Evolutionary conservation across 2,113 vertebrate species (phyloP), one percentile per base, ranked within the genome.

Genomic region (Atractosteus spatula): DNA sequence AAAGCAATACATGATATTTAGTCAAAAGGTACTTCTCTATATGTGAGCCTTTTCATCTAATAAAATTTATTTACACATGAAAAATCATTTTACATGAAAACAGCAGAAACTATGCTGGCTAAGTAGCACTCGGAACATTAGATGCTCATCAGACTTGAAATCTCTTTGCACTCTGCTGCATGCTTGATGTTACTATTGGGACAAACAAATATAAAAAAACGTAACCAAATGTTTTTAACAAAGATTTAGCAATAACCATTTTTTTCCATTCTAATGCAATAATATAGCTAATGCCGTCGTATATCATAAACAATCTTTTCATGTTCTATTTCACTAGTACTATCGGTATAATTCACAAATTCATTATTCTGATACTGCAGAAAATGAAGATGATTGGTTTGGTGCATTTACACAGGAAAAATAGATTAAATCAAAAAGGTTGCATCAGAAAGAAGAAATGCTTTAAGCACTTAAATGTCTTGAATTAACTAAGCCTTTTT

Each of bases 331-430:
- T 45, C 47, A 42, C 59, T 29, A 51, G 29, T 54, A 68, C 16
- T 68, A 68, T 54, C 8, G 10, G 47, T 7, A 45, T 68, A 55
- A 68, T 68, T n/a, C 44, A 17, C 66, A 68, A 55, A 55, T 68
- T 68, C 66, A 68, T 68, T 68, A 68, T 41, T 65, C 55, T 70
- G 51, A 74, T 69, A 41, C 47, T 68, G 66, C 57, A 12, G 73
- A 47, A 65, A 57, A 65, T 64, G 65, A 55, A 70, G 45, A 55
- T 65, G 64, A 70, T 65, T 74, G 65, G 47, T 70, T 13, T 55
- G 51, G 73, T 41, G 42, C 45, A 12, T 64, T 8, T 14, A 13
- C 10, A 63, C 16, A 64, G 42, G 56, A 41, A 73, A 16, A 69
- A 51, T n/a, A 55, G 17, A 62, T 55, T 42, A 41, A n/a, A 62